Percentiles rank a stretch among this genome's conserved stretches.
Conservation (phyloP, 2,797 vertebrate species). For the Sebastes kiyomatsui region DNA sequence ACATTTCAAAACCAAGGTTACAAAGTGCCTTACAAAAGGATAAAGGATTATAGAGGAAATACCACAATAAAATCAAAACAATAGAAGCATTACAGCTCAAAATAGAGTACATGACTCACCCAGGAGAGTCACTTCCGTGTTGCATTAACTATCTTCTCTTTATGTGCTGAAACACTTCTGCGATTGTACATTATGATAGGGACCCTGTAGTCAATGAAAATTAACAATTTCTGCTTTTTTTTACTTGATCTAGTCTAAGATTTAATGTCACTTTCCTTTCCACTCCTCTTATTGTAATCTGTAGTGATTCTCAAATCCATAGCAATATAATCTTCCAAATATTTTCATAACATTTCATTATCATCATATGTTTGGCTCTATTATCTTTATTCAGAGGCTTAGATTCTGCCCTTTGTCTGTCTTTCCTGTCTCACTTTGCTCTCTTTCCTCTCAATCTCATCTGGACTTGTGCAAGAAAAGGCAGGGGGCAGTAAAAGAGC, state of each 20-base stretch:
- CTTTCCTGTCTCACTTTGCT: background rate
- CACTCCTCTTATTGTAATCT: background rate
- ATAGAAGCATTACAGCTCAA: no score
- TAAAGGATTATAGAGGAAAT: no score
- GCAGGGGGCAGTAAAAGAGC: constrained; percentile 57
- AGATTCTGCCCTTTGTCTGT: background rate
- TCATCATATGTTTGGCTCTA: constrained; percentile 20
- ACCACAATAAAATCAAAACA: no score
- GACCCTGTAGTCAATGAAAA: background rate
- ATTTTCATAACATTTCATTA: constrained; percentile 29
- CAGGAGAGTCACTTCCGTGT: no score
- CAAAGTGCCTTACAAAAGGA: no score
- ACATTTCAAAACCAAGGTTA: no score
- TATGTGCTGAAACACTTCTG: no score
- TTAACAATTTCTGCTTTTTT: background rate
- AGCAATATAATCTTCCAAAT: constrained; percentile 16
- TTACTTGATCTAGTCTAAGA: background rate
- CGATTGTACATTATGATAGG: background rate
- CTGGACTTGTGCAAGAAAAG: constrained; percentile 11
- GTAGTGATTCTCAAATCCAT: constrained; percentile 13
- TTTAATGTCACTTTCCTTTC: constrained; percentile 1
- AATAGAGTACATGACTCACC: no score
- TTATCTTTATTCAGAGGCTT: constrained; percentile 27
- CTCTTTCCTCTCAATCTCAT: background rate
- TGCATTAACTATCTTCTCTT: no score